These are phyloP conservation scores for Latheticus oryzae DNA, from an alignment of 2,888 invertebrate genomes.

Conservation along the genomic window DNA sequence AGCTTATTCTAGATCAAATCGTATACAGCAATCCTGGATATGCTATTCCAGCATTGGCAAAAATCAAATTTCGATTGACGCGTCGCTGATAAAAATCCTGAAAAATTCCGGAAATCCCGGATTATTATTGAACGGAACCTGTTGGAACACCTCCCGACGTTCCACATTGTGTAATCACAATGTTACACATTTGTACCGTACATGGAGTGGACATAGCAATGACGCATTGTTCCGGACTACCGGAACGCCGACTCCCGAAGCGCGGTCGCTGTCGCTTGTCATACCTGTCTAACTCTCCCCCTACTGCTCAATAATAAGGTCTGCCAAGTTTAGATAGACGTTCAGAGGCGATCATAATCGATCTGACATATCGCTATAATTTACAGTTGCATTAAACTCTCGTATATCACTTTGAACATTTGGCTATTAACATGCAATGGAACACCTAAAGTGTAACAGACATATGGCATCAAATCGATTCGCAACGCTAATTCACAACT, in stretches of 20 bases:
- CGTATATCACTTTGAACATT: conserved; percentile 29
- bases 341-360: conserved; percentile 27
- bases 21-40: too few relatives aligned
- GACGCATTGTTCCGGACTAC: conserved; percentile 39
- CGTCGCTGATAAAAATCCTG: too few relatives aligned
- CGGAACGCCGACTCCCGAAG: conserved; percentile 27
- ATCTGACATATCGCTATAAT: conserved; percentile 28
- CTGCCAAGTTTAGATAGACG: conserved; percentile 9
- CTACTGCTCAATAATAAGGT: conserved; percentile 19
- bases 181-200: conserved; percentile 33
- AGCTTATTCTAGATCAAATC: too few relatives aligned
- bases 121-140: conserved; percentile 26
- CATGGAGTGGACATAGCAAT: conserved; percentile 22
- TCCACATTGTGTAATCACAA: conserved; percentile 35
- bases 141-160: conserved; percentile 13
- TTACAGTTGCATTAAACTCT: conserved; percentile 27
- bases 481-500: background rate
- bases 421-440: conserved; percentile 24
- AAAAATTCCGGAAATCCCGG: conserved; percentile 28
- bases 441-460: background rate
- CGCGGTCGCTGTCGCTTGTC: conserved; percentile 30
- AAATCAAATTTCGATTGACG: too few relatives aligned
- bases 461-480: too few relatives aligned
- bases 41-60: too few relatives aligned
- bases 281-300: conserved; percentile 36